Evolutionary conservation across 2,113 vertebrate genomes (phyloP), one percentile per base, ranked within the genome.

Genomic region (Calidris pugnax): DNA sequence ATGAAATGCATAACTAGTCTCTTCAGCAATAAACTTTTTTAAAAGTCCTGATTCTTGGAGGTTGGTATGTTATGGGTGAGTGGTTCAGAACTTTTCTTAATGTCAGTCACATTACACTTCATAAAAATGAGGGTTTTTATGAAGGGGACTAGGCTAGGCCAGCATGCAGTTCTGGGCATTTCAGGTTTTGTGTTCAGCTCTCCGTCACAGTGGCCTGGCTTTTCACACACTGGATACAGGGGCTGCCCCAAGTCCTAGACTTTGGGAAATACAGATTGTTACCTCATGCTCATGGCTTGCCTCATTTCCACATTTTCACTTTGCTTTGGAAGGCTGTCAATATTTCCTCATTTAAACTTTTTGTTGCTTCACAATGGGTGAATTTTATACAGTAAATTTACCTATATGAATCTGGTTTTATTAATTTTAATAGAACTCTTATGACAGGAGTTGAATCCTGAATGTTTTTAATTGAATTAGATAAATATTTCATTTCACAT

Each of bases 101-200:
- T 93, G 96, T 95, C 80, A 94, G 85, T 97, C 85, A 82, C 72
- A 71, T 91, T 96, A 92, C 80, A 93, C 68, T 96, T 96, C 85
- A 89, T 95, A 82, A 96, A 81, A 89, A 79, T 78, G n/a, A 57
- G 1, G 28, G 43, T 2, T 62, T 79, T 72, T 79, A 12, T 43
- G 26, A 78, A 41, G 22, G 26, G 3, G 14, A 12, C 23, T 53
- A 67, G 12, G 6, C 8, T 71, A 83, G 13, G 32, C 53, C 50
- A 53, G 35, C 18, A 27, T 50, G 37, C 51, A 78, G 14, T 35
- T 69, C n/a, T 69, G 32, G 30, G 12, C 6, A 14, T 43, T 33
- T 48, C 37, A 82, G 26, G 26, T n/a, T 80, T 75, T 71, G 24
- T 37, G 26, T 50, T 77, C 13, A 30, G 28, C 26, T n/a, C 37